These are phyloP conservation scores for Scytalopus superciliaris DNA, from an alignment of 2,113 vertebrate genomes.

Conservation along the genomic window DNA sequence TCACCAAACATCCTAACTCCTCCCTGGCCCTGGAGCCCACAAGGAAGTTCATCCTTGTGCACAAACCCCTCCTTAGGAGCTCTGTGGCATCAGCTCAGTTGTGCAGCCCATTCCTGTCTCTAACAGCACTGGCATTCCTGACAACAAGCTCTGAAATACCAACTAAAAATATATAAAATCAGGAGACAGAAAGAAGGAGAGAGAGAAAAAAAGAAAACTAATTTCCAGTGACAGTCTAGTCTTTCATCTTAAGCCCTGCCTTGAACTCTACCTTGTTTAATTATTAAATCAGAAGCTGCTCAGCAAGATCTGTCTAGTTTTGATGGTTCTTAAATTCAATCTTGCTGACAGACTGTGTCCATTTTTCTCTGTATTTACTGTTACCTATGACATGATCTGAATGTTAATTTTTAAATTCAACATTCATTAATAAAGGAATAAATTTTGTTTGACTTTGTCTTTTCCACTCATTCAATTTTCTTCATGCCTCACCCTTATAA, in stretches of 20 bases:
- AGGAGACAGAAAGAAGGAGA: neutral
- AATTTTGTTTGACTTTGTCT: conserved; percentile 45
- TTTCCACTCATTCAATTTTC: conserved; percentile 32
- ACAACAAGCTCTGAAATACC: conserved; percentile 67
- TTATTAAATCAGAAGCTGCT: conserved; percentile 85
- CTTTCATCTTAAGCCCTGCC: conserved; percentile 84
- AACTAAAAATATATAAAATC: conserved; percentile 23
- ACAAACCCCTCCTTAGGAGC: neutral
- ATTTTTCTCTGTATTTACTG: conserved; percentile 75
- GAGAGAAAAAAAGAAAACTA: conserved; percentile 64
- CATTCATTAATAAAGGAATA: conserved; percentile 73
- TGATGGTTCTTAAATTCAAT: conserved; percentile 86
- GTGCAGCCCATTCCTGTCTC: neutral
- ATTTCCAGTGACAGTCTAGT: conserved; percentile 83
- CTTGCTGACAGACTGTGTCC: conserved; percentile 86
- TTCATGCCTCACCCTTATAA: neutral
- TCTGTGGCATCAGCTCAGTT: neutral
- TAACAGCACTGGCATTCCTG: conserved; percentile 36
- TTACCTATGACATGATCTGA: conserved; percentile 73
- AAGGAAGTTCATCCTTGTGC: neutral
- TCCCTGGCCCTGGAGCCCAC: neutral
- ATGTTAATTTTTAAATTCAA: conserved; percentile 78
- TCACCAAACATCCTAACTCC: neutral
- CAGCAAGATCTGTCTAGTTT: conserved; percentile 78
- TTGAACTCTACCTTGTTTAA: conserved; percentile 87